phyloP scores from a whole-genome alignment of 2,113 vertebrate species.

The Prionailurus viverrinus region DNA sequence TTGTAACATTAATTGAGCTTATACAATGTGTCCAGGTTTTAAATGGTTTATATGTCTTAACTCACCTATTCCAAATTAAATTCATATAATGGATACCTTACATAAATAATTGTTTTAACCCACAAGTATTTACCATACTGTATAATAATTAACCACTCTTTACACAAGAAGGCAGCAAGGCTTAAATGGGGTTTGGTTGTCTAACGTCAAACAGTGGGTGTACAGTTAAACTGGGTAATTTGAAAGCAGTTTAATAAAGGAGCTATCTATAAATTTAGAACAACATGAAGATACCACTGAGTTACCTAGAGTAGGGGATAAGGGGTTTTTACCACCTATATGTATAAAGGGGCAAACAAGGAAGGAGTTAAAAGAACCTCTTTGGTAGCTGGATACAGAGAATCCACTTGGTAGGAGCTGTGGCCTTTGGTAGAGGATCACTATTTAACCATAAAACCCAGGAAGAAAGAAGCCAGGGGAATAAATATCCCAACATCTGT shows the following conservation, averaged over 20 bases:
- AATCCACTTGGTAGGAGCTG: not conserved
- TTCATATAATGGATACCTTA: not conserved
- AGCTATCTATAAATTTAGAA: not conserved
- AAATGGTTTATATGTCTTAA: not conserved
- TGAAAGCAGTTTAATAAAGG: not conserved
- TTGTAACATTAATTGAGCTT: slow-evolving; percentile 11
- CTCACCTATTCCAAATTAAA: slow-evolving; percentile 11
- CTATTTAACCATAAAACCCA: not conserved
- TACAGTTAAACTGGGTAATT: not conserved
- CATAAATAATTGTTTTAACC: not conserved
- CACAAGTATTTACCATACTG: not conserved
- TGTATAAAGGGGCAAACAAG: not conserved
- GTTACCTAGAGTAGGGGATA: not conserved
- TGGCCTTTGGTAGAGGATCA: not conserved
- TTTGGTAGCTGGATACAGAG: not conserved
- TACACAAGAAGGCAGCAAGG: not conserved
- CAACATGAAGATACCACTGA: not conserved
- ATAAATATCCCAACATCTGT: not conserved
- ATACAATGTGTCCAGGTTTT: not conserved
- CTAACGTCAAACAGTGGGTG: not conserved
- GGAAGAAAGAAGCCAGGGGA: not conserved
- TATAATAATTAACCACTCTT: not conserved
- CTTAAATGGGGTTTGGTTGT: not conserved
- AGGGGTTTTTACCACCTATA: not conserved
- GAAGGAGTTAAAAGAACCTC: not conserved